Evolutionary conservation across 2,113 vertebrate genomes (phyloP), one percentile per base, ranked within the genome.

Genomic region (Phalacrocorax brasilianus): DNA sequence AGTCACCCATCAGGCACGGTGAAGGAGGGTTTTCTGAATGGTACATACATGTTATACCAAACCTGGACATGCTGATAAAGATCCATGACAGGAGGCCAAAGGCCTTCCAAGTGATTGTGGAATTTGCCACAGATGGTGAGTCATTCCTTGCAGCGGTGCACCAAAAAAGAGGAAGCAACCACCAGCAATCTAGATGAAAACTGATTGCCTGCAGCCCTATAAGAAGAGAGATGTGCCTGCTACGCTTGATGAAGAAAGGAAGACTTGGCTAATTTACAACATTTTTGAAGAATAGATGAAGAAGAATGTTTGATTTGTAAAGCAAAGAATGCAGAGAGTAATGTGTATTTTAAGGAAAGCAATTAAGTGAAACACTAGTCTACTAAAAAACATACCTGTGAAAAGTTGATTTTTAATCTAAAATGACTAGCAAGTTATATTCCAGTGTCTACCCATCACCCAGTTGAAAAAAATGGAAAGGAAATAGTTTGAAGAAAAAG

Each of bases 81-180:
- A 62, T 53, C 11, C 50, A 49, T 2, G 19, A 49, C 2, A 70
- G 16, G 38, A 91, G 55, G 78, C 38, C 50, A 84, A 84, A 94
- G 67, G 45, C 33, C 42, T 67, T 74, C 50, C n/a, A 74, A 84
- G 32, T 21, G 50, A 74, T 12, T 3, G 4, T 80, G 65, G 93
- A 61, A 91, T 91, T 59, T 77, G 65, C 73, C 78, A 89, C 56
- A 85, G 85, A 71, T 38, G 32, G 40, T 70, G 85, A 75, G 32
- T 78, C 70, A 85, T 44, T 81, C 61, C 78, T 85, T 79, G 40
- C 52, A 84, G 65, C 0, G 38, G 70, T 56, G 33, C 62, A 68
- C 92, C 74, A 72, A 73, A 91, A 94, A 91, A 94, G 56, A 89
- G 89, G 67, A 94, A 91, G 73, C 44, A 81, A 59, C 38, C 28